Conservation (phyloP, 2,888 invertebrate species). For the Trachelus stipa region DNA sequence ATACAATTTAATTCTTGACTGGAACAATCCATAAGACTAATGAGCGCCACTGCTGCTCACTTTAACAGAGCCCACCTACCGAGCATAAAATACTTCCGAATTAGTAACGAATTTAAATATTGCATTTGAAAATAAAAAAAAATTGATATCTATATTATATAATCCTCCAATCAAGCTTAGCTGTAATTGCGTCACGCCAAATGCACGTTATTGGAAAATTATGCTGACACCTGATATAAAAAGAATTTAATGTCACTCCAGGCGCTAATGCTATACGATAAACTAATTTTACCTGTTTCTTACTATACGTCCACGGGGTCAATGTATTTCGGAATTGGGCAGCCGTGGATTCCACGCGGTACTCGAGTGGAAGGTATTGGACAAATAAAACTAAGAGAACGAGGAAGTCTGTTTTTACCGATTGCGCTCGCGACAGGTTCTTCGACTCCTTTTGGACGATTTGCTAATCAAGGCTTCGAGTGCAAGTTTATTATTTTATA, state of each 20-base stretch:
- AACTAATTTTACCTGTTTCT: neutral
- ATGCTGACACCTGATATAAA: neutral
- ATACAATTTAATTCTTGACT: neutral
- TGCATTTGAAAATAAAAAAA: neutral
- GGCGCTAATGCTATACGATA: slow-evolving; percentile 1
- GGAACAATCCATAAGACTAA: neutral
- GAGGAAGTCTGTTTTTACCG: neutral
- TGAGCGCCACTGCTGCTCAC: neutral
- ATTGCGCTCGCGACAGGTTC: slow-evolving; percentile 10
- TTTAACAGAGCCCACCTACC: neutral
- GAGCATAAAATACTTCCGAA: neutral
- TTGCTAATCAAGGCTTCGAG: slow-evolving; percentile 25
- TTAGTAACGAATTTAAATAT: neutral
- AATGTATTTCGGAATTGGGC: neutral
- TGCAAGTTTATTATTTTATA: slow-evolving; percentile 26
- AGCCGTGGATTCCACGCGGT: neutral
- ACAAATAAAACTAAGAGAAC: neutral
- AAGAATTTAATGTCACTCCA: neutral
- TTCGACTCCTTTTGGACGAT: slow-evolving; percentile 11
- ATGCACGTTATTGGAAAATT: neutral
- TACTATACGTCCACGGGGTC: neutral
- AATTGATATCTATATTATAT: neutral
- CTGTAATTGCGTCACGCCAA: neutral
- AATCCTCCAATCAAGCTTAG: neutral
- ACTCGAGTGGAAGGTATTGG: neutral